These are phyloP conservation scores for Pitangus sulphuratus DNA, from an alignment of 2,797 vertebrate species.

Conservation along the genomic window DNA sequence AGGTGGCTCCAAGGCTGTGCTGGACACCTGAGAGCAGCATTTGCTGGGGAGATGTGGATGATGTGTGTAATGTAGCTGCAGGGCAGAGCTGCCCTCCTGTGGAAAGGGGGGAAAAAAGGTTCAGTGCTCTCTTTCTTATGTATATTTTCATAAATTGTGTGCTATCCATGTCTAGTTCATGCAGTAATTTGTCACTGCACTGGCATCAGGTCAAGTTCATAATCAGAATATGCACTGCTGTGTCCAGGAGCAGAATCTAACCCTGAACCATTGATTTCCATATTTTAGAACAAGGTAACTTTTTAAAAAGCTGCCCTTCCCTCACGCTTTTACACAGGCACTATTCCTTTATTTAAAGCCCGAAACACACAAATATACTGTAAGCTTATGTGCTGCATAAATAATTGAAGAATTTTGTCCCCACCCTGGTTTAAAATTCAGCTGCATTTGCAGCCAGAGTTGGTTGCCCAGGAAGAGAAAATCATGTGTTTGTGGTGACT, in stretches of 20 bases:
- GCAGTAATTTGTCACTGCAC: background rate
- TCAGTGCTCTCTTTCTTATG: accelerated
- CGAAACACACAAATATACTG: background rate
- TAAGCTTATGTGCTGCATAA: background rate
- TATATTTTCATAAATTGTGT: background rate
- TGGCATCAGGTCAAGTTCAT: background rate
- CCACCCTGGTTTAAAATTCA: background rate
- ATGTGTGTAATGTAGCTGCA: accelerated
- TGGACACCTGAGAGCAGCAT: background rate
- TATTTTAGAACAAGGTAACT: background rate
- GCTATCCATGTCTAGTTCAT: accelerated
- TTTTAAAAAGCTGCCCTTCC: background rate
- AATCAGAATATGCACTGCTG: background rate
- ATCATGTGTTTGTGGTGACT: background rate
- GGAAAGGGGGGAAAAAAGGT: background rate
- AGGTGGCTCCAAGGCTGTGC: background rate
- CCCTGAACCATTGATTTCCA: background rate
- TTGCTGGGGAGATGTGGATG: background rate
- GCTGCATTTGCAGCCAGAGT: background rate
- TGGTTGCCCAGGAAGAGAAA: background rate
- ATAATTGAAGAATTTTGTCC: background rate
- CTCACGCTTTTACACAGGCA: background rate
- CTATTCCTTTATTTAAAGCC: background rate
- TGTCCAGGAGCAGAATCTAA: background rate
- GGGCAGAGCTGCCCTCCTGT: background rate